Base-by-base conservation (phyloP, 2,797 vertebrate genomes). In the Melanotaenia nigrans region DNA sequence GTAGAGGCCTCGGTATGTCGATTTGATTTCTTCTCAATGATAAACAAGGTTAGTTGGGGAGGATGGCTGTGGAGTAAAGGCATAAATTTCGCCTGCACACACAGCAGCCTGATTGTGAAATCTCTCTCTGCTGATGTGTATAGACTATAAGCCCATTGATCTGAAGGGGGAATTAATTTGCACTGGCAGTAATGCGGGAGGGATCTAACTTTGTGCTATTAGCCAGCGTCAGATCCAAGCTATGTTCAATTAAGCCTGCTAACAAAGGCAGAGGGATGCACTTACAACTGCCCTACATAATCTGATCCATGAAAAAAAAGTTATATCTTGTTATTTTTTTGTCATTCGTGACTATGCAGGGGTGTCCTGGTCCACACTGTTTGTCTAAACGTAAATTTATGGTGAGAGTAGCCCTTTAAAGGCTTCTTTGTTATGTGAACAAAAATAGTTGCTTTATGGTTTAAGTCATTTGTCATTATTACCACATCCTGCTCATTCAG, bases 81-180 rank as follows among this genome's bases (percentile, higher is more conserved):
- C 73, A 73, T 68, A 89, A 85, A 83, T 85, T 76, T 42, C 68
- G 66, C 69, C 71, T 14, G 74, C 83, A 85, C 81, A 86, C 74
- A 54, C 75, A 82, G 76, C 66, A 73, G 75, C 65, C 35, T 38
- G 69, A 68, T 73, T 61, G 81, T 70, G 74, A 88, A 88, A 81
- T 66, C 78, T 73, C 75, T 75, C 73, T 18, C 33, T 61, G 75
- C 75, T 82, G 78, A 84, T 84, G 85, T 81, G 86, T 77, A 75
- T 68, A 47, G 85, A 80, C 81, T 81, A 81, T 90, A 86, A 83
- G 81, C 73, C 82, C 82, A 90, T 86, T 86, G 90, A 87, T 92
- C 83, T 91, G 81, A 30, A 28, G 79, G 77, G 78, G 81, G 82
- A 83, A 89, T 88, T 84, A 76, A 90, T 92, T 85, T 88, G 73